These are phyloP conservation scores for Tetrao urogallus DNA, from an alignment of 2,113 vertebrate species.

Conservation along the genomic window DNA sequence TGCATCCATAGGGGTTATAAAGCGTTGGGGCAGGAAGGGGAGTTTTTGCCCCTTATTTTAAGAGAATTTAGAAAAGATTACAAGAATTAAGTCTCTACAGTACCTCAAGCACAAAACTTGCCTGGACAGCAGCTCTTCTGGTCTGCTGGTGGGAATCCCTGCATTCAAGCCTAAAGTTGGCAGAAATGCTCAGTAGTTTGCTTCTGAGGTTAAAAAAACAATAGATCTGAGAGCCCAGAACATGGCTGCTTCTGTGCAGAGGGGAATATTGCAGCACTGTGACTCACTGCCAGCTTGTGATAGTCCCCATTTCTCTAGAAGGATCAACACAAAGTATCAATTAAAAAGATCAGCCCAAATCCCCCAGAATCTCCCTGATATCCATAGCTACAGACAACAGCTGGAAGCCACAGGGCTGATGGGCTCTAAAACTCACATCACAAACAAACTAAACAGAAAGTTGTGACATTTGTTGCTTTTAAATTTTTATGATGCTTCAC, in stretches of 20 bases:
- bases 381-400: neutral
- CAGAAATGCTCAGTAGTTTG: neutral
- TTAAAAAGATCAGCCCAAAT: neutral
- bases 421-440: neutral
- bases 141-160: neutral
- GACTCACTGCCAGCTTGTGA: conserved; percentile 12
- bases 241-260: neutral
- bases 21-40: neutral
- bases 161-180: neutral
- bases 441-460: neutral
- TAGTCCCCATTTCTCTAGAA: neutral
- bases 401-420: neutral
- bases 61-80: neutral
- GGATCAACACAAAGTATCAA: neutral
- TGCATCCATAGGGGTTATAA: neutral
- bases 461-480: neutral
- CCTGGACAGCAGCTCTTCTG: neutral
- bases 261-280: neutral
- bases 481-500: neutral
- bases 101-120: neutral
- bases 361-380: neutral
- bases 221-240: neutral
- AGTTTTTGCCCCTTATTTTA: neutral
- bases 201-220: neutral
- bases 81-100: neutral